Evolutionary conservation across 2,888 invertebrate genomes (phyloP).

Genomic region (Furcula furcula): DNA sequence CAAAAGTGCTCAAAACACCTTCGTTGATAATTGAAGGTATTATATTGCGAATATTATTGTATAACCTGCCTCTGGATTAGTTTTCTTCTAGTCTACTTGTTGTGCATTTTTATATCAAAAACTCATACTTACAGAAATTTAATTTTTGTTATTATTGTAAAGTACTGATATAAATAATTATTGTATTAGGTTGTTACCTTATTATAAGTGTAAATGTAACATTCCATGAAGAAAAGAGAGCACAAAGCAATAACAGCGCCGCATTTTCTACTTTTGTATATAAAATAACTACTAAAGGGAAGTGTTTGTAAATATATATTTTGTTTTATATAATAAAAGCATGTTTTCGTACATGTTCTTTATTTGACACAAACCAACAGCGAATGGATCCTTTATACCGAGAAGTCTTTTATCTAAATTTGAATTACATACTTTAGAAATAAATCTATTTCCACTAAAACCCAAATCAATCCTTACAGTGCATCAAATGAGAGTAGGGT

Average conservation of each 20-base stretch:
- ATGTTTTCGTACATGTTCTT: slow-evolving; percentile 34
- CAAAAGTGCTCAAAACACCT: background rate
- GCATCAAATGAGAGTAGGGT: slow-evolving; percentile 31
- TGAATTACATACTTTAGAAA: slow-evolving; percentile 26
- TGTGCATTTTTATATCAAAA: too few species aligned
- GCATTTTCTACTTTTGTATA: background rate
- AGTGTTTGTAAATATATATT: background rate
- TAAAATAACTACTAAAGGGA: background rate
- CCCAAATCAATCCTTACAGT: slow-evolving; percentile 51
- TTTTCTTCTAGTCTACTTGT: background rate
- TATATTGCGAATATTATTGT: background rate
- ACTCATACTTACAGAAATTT: too few species aligned
- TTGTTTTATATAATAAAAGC: slow-evolving; percentile 4
- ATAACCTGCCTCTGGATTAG: background rate
- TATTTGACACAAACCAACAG: slow-evolving; percentile 60
- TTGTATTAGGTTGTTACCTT: too few species aligned
- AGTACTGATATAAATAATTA: too few species aligned
- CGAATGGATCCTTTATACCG: slow-evolving; percentile 36
- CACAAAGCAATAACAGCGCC: too few species aligned
- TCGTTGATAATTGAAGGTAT: too few species aligned
- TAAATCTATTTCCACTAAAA: slow-evolving; percentile 19
- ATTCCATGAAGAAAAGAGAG: too few species aligned
- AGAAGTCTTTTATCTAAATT: slow-evolving; percentile 21
- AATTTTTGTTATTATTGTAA: too few species aligned
- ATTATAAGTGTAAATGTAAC: too few species aligned